Evolutionary conservation across 2,113 vertebrate species (phyloP).

Genomic region (Clarias gariepinus): DNA sequence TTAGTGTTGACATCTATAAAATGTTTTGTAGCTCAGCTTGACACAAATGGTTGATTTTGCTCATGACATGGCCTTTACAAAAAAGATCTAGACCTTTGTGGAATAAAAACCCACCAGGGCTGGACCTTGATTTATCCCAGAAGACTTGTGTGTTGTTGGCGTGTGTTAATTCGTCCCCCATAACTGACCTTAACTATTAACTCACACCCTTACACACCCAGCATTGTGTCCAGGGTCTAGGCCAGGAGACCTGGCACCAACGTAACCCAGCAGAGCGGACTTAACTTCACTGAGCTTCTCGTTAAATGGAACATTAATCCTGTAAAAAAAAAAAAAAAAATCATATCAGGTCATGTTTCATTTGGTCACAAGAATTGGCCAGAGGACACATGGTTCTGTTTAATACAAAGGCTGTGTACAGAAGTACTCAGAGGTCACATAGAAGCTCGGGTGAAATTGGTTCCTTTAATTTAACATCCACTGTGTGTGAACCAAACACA

Average conservation of each 20-base stretch:
- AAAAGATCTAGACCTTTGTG: neutral
- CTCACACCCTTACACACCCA: neutral
- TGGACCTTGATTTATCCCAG: conserved; percentile 19
- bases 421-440: conserved; percentile 1
- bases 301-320: conserved; percentile 63
- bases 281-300: conserved; percentile 56
- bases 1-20: conserved; percentile 29
- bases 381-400: conserved; percentile 33
- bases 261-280: conserved; percentile 12
- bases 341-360: conserved; percentile 56
- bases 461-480: neutral
- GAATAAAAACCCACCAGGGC: conserved; percentile 17
- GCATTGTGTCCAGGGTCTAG: conserved; percentile 21
- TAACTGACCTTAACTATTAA: conserved; percentile 3
- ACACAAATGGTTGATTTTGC: neutral
- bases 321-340: conserved; percentile 51
- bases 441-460: neutral
- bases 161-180: conserved; percentile 2
- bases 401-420: neutral
- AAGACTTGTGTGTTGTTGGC: neutral
- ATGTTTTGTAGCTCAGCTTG: conserved; percentile 18
- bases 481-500: neutral
- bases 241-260: conserved; percentile 3
- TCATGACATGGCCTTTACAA: conserved; percentile 7
- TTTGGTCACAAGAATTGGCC: conserved; percentile 43